phyloP scores from a whole-genome alignment of 2,888 invertebrate genomes.

The Cancer borealis region DNA sequence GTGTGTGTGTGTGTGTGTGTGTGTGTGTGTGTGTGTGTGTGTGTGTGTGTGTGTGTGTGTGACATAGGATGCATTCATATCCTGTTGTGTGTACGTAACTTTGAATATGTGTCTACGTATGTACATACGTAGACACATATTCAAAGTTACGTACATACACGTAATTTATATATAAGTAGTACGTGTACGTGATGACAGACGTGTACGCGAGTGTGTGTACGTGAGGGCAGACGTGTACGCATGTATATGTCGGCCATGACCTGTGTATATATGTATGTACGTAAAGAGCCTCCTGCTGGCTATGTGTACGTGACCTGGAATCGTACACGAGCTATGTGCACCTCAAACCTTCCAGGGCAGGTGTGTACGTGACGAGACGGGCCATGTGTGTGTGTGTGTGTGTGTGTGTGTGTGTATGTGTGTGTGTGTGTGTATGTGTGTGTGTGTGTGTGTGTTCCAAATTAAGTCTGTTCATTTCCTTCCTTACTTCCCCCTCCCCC shows the following conservation, averaged over 20 bases:
- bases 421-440: too few species aligned
- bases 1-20: too few species aligned
- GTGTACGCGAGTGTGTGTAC: background rate
- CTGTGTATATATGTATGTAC: background rate
- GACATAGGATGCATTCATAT: too few species aligned
- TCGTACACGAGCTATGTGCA: background rate
- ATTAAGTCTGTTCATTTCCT: background rate
- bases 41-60: background rate
- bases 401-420: background rate
- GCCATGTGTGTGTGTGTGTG: background rate
- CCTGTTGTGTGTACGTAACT: background rate
- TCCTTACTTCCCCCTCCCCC: background rate
- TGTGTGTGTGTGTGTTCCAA: too few species aligned
- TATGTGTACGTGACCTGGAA: conserved; percentile 8
- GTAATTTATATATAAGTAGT: too few species aligned
- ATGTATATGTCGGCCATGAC: background rate
- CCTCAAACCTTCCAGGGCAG: background rate
- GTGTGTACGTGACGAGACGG: background rate
- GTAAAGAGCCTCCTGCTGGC: background rate
- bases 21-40: background rate
- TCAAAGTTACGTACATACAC: too few species aligned
- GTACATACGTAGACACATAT: too few species aligned
- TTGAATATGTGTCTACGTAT: background rate
- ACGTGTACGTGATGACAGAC: background rate
- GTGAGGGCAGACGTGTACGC: background rate